Evolutionary conservation across 2,113 vertebrate genomes (phyloP), one percentile per base, ranked within the genome.

Genomic region (Callospermophilus lateralis): DNA sequence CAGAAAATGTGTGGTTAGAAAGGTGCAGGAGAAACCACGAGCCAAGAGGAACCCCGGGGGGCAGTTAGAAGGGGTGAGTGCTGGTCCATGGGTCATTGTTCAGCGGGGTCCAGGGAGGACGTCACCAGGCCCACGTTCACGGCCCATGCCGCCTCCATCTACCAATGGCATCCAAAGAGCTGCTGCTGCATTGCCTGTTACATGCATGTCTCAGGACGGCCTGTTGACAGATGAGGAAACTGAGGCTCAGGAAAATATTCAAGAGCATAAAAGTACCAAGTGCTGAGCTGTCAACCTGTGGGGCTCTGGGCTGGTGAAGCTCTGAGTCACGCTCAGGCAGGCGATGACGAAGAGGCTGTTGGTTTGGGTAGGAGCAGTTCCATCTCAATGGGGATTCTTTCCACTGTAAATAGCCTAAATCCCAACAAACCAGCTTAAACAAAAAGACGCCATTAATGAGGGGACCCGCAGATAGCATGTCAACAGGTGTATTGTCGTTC

Each of bases 91-190:
- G 8, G 3, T 7, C 6, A 3, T 3, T 11, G 26, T 34, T 68
- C 74, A 22, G 0, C 2, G 0, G 12, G 0, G 30, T 28, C 32
- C 8, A n/a, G 20, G 45, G 26, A 24, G 0, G 19, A 8, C 24
- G 7, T 24, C 37, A 0, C 1, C 17, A 45, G 20, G 37, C 30
- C 67, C 28, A 55, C 1, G 10, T 16, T 48, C 37, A 9, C 12
- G 7, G 55, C 68, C 13, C 3, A 34, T 11, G 30, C 61, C 9
- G 0, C 20, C 11, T 10, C 6, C 5, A 0, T 34, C 79, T 37
- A 6, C 63, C 34, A 4, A 0, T 5, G 28, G n/a, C 84, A 74
- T n/a, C 53, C 10, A 6, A 45, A 51, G 73, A 92, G 51, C 8
- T 13, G 24, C 34, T 58, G 22, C 20, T 55, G 68, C n/a, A 85